phyloP scores from a whole-genome alignment of 2,797 vertebrate species.

The Dicrostonyx torquatus region DNA sequence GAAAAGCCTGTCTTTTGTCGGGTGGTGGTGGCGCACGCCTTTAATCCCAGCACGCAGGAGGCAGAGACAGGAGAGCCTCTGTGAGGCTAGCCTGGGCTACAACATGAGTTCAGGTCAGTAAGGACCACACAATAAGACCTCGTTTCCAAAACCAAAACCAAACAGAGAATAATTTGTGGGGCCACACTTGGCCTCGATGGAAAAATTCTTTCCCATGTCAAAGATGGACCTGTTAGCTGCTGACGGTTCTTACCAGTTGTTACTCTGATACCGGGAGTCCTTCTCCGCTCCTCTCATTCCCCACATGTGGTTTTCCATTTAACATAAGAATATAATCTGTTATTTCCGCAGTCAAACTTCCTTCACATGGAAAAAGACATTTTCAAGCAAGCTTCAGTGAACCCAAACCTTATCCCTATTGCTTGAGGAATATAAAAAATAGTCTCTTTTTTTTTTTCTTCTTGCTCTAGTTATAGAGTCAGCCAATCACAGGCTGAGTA shows the following conservation, averaged over 20 bases:
- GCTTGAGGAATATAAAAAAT: background rate
- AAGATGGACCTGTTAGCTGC: conserved; percentile 2
- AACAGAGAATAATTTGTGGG: background rate
- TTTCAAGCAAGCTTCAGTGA: background rate
- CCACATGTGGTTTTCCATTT: conserved; percentile 5
- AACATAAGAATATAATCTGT: background rate
- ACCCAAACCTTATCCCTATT: background rate
- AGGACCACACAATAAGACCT: background rate
- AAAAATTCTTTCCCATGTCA: background rate
- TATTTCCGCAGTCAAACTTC: background rate
- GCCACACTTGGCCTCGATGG: no score
- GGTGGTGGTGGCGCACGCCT: background rate
- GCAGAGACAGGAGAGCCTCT: no score
- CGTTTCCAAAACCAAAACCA: background rate
- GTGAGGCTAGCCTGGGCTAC: no score
- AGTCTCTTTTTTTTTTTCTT: background rate
- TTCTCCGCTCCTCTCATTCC: background rate
- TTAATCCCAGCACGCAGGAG: no score
- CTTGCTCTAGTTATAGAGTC: background rate
- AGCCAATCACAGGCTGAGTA: background rate
- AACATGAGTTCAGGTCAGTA: background rate
- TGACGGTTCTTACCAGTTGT: background rate
- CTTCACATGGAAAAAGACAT: background rate
- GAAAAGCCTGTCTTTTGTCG: background rate
- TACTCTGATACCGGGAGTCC: background rate